Conservation (phyloP, 1,140 invertebrate genomes). For the Cydia splendana region DNA sequence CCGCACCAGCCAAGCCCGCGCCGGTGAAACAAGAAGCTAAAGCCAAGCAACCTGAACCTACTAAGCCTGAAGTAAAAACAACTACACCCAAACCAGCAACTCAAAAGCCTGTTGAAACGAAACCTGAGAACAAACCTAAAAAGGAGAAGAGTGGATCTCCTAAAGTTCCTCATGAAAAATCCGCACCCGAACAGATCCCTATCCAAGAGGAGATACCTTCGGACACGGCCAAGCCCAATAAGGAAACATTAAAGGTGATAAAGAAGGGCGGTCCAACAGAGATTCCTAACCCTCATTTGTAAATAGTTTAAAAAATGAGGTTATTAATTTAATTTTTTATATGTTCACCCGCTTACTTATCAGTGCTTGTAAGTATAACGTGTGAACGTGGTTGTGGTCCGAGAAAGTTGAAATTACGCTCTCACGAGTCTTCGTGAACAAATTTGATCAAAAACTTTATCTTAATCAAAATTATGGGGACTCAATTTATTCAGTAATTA, state of each 20-base stretch:
- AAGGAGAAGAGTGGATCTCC: slow-evolving; percentile 38
- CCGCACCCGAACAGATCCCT: slow-evolving; percentile 68
- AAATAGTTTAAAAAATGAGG: slow-evolving; percentile 35
- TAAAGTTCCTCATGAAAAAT: slow-evolving; percentile 34
- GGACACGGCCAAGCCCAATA: slow-evolving; percentile 78
- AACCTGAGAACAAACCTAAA: slow-evolving; percentile 37
- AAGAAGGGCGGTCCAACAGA: slow-evolving; percentile 79
- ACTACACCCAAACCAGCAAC: too few species aligned
- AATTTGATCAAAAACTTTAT: not conserved
- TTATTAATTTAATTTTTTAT: slow-evolving; percentile 36
- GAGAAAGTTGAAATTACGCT: slow-evolving; percentile 20
- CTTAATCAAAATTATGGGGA: slow-evolving; percentile 4
- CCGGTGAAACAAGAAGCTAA: slow-evolving; percentile 35
- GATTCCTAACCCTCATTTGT: slow-evolving; percentile 63
- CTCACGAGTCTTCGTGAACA: not conserved
- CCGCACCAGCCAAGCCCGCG: slow-evolving; percentile 35
- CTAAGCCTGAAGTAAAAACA: slow-evolving; percentile 42
- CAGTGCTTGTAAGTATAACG: slow-evolving; percentile 18
- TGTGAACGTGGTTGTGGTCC: not conserved
- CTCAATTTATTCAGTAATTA: not conserved
- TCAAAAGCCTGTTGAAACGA: too few species aligned
- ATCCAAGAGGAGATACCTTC: slow-evolving; percentile 79
- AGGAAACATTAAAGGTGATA: slow-evolving; percentile 81
- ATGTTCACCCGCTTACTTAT: slow-evolving; percentile 10
- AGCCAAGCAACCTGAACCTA: slow-evolving; percentile 43